Evolutionary conservation across 35 echinoderm and acorn worm species (phyloP), one percentile per base, ranked within the genome.

Genomic region (Patiria miniata): DNA sequence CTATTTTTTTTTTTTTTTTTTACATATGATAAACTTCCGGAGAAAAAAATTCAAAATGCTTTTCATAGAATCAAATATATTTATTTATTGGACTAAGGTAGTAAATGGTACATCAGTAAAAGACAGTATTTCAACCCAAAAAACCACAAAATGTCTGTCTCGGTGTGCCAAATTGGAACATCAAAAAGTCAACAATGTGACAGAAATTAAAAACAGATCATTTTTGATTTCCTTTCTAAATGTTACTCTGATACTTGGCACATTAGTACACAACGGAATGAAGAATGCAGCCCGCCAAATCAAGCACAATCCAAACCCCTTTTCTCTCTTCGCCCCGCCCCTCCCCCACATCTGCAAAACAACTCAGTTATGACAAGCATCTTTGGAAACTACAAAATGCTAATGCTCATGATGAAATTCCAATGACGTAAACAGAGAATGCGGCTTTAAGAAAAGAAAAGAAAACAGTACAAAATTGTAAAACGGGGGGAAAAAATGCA

Each of bases 211-310:
- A 12, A 47, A 47, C 4, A 12, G 42, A 47, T 47, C 42, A 47
- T 47, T 47, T 47, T 4, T 12, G 4, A 4, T 47, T 47, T 12
- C 12, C 12, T 69, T 69, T 69, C 21, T 69, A 26, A 21, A 69
- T 34, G 1, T 69, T 69, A 23, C 61, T 69, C 28, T 23, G 4
- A 17, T 69, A 69, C 61, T 69, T 69, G 61, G 61, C 61, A 69
- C 61, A 69, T 32, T 69, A 69, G 61, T 69, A 69, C 61, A 69
- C 18, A 14, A 69, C 61, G 61, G 61, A 69, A 69, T 69, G 61
- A 69, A 32, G 61, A 69, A 69, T 69, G 28, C 61, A 32, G 61
- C 28, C 61, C 34, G 61, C 61, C 26, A 22, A 32, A 26, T 30
- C 28, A 23, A 69, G 34, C 61, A 26, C 34, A 69, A 26, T 34